A percentile compares a stretch with the other conserved stretches of the same genome.
phyloP scores from a whole-genome alignment of 1,140 invertebrate species.

The Zaprionus gabonicus region DNA sequence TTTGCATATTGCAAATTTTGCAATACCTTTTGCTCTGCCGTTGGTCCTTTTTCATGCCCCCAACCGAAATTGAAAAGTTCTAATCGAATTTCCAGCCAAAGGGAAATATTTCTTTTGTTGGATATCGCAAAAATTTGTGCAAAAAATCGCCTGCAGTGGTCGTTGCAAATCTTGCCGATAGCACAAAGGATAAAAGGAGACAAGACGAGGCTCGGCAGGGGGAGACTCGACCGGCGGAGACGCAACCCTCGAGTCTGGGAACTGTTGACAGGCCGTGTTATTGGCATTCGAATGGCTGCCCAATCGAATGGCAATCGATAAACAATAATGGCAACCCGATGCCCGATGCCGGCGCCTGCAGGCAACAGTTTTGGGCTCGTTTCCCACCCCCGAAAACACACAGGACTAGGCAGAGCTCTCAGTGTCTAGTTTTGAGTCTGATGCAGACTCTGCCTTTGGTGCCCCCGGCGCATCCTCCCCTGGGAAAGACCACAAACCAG shows the following conservation, averaged over 20 bases:
- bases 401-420: neutral
- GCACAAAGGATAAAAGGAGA: neutral
- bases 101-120: neutral
- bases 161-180: neutral
- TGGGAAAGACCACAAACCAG: slow-evolving; percentile 20
- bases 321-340: slow-evolving; percentile 61
- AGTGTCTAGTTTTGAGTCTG: neutral
- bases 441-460: neutral
- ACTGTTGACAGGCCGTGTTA: slow-evolving; percentile 61
- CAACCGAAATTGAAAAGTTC: neutral
- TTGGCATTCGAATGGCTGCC: slow-evolving; percentile 35
- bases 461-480: slow-evolving; percentile 18
- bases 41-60: neutral
- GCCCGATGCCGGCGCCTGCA: neutral
- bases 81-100: neutral
- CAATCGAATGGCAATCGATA: slow-evolving; percentile 78
- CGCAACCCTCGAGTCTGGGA: slow-evolving; percentile 20
- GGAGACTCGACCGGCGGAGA: neutral
- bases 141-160: neutral
- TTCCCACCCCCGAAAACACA: slow-evolving; percentile 4
- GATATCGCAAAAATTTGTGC: neutral
- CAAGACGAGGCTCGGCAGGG: neutral
- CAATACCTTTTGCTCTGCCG: neutral
- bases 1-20: neutral
- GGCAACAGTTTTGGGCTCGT: slow-evolving; percentile 44